These are phyloP conservation scores for Lacanobia oleracea DNA, from an alignment of 2,888 invertebrate species.

Conservation along the genomic window DNA sequence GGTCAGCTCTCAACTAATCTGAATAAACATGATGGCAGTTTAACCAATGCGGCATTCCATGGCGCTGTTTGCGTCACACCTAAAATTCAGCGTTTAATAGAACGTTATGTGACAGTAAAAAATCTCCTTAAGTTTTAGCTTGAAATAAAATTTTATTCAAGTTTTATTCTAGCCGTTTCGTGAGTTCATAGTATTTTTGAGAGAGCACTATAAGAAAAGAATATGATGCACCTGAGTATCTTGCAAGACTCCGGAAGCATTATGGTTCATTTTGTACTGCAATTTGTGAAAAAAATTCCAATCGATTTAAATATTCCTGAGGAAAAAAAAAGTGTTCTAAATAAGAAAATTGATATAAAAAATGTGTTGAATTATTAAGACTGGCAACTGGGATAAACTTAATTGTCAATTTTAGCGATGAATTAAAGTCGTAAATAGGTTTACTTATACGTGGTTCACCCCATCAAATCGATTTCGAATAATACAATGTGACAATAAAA, in stretches of 20 bases:
- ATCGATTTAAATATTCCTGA: neutral
- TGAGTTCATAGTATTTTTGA: neutral
- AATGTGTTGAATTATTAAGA: no score
- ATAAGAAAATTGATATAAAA: neutral
- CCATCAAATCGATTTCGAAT: neutral
- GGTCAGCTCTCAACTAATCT: neutral
- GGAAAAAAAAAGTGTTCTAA: neutral
- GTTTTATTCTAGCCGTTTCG: neutral
- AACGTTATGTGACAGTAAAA: neutral
- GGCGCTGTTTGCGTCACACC: neutral
- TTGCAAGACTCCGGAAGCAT: neutral
- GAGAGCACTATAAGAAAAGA: slow-evolving; percentile 22
- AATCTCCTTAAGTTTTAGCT: neutral
- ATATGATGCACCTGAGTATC: slow-evolving; percentile 4
- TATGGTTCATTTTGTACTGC: slow-evolving; percentile 1
- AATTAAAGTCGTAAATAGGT: no score
- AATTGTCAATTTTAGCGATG: no score
- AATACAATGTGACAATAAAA: neutral
- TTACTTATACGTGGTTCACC: neutral
- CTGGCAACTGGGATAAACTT: no score
- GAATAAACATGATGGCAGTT: neutral
- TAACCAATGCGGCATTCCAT: neutral
- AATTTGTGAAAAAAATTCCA: neutral
- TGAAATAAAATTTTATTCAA: slow-evolving; percentile 2
- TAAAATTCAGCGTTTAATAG: neutral